A percentile compares a stretch with the other conserved stretches of the same genome.
Conservation (phyloP, 2,888 invertebrate species). For the Chesias legatella region DNA sequence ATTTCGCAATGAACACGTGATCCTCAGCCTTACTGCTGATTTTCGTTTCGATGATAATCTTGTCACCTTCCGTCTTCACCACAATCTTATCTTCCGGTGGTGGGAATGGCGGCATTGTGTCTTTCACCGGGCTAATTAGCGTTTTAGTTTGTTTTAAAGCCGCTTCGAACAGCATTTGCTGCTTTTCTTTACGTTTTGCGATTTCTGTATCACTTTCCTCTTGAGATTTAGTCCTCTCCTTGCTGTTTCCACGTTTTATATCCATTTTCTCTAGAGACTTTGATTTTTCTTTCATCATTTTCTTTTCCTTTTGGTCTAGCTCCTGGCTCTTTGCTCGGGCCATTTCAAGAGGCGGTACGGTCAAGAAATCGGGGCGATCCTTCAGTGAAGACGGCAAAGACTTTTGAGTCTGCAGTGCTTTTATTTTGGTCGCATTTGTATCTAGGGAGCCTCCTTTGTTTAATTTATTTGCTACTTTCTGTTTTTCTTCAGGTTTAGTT, state of each 20-base stretch:
- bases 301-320: constrained; percentile 74
- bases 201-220: constrained; percentile 87
- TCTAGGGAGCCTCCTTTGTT: constrained; percentile 75
- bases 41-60: constrained; percentile 85
- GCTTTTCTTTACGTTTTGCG: constrained; percentile 86
- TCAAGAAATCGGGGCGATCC: constrained; percentile 74
- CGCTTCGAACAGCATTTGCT: constrained; percentile 87
- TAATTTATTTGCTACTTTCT: constrained; percentile 57
- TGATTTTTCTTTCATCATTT: constrained; percentile 83
- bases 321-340: constrained; percentile 82
- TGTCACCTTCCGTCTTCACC: constrained; percentile 86
- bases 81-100: constrained; percentile 87
- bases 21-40: constrained; percentile 88
- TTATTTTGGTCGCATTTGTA: constrained; percentile 70
- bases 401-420: constrained; percentile 74
- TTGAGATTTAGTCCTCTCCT: constrained; percentile 85
- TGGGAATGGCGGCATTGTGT: constrained; percentile 85
- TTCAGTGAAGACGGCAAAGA: constrained; percentile 78
- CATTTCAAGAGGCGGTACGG: constrained; percentile 77
- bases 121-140: constrained; percentile 86
- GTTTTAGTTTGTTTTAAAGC: constrained; percentile 88
- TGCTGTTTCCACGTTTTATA: constrained; percentile 77
- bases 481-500: constrained; percentile 69
- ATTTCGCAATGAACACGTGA: constrained; percentile 87
- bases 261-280: constrained; percentile 85